Evolutionary conservation across 2,797 vertebrate genomes (phyloP).

Genomic region (Agapornis canus): DNA sequence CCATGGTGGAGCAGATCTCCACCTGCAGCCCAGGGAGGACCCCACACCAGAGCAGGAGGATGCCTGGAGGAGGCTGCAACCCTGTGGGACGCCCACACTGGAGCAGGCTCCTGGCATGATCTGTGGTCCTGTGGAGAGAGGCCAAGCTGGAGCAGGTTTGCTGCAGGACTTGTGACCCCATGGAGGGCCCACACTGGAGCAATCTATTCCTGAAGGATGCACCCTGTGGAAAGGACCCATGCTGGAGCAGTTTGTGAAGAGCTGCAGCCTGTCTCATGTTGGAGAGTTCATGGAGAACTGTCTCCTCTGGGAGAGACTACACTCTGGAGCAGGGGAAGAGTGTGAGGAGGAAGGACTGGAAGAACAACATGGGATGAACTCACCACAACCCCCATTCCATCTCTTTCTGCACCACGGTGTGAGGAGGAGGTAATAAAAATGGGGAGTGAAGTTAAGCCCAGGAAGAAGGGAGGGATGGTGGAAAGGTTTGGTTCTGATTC

Average conservation of each 20-base stretch:
- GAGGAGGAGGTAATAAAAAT: not conserved
- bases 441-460: not conserved
- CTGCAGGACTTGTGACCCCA: not conserved
- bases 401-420: not conserved
- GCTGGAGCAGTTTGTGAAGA: rapidly evolving
- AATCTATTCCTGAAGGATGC: not conserved
- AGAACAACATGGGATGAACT: not conserved
- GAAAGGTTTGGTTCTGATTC: not conserved
- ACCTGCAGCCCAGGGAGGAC: too few species aligned
- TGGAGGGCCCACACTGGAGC: not conserved
- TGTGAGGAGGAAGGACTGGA: not conserved
- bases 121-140: not conserved
- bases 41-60: not conserved
- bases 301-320: not conserved
- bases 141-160: not conserved
- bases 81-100: not conserved
- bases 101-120: not conserved
- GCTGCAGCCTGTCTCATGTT: not conserved
- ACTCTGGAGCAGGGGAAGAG: not conserved
- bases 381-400: not conserved
- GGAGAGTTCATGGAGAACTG: not conserved
- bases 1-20: not conserved
- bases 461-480: not conserved
- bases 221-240: not conserved
- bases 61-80: not conserved